Evolutionary conservation across 2,113 vertebrate genomes (phyloP).

Genomic region (Eulemur macaco): DNA sequence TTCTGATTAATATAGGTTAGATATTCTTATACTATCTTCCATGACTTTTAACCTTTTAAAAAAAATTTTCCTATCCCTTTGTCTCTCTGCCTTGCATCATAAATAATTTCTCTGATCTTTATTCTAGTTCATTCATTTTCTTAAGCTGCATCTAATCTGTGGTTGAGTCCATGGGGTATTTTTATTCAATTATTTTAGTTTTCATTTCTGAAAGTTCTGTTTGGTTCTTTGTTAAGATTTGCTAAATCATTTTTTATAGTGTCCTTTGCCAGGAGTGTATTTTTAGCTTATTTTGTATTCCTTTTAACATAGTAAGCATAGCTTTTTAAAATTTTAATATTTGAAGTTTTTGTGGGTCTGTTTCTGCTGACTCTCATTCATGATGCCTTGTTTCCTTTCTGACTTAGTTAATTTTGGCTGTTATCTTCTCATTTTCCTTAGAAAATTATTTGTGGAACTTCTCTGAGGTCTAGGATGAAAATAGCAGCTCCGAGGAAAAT

Average conservation of each 20-base stretch:
- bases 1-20: not conserved
- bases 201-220: not conserved
- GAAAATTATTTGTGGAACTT: not conserved
- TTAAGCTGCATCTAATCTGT: not conserved
- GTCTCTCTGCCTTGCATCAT: not conserved
- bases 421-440: not conserved
- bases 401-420: not conserved
- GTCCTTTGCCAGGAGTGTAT: not conserved
- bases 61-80: not conserved
- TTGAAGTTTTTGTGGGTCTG: not conserved
- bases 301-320: not conserved
- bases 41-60: not conserved
- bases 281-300: not conserved
- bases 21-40: not conserved
- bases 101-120: not conserved
- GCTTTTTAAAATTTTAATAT: not conserved
- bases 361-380: not conserved
- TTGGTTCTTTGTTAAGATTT: not conserved
- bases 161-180: not conserved
- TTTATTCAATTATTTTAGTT: not conserved
- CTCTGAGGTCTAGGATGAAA: not conserved
- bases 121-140: not conserved
- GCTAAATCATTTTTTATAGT: not conserved
- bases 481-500: not conserved
- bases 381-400: not conserved